Evolutionary conservation across 92 coral and sea anemone species (phyloP).

Genomic region (Desmophyllum pertusum): DNA sequence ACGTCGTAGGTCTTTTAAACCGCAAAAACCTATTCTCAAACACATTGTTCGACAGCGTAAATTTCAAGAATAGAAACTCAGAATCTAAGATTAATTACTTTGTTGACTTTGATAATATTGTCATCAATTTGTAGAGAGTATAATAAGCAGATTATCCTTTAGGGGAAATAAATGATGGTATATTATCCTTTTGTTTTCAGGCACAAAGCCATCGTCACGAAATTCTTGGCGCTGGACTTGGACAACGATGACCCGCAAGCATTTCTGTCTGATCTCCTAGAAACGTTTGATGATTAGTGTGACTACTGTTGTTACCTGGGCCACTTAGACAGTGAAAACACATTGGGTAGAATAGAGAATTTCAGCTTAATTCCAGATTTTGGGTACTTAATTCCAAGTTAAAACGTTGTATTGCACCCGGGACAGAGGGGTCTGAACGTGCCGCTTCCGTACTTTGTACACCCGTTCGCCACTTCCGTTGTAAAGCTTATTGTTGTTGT

Average conservation of each 20-base stretch:
- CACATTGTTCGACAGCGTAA: not conserved
- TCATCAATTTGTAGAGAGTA: not conserved
- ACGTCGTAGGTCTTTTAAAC: not conserved
- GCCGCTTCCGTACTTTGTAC: too few species aligned
- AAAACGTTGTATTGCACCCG: too few species aligned
- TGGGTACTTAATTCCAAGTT: too few species aligned
- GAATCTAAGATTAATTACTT: not conserved
- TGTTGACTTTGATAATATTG: conserved; percentile 10
- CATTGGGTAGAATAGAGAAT: too few species aligned
- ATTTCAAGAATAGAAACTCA: not conserved
- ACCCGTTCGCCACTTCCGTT: too few species aligned
- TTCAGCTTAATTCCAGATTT: too few species aligned
- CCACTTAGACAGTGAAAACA: too few species aligned
- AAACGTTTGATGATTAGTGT: conserved; percentile 3
- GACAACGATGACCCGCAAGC: conserved; percentile 71
- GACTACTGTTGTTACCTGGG: too few species aligned
- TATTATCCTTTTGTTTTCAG: conserved; percentile 37
- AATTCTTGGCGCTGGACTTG: conserved; percentile 78
- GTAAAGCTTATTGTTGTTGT: too few species aligned
- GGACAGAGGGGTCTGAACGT: too few species aligned
- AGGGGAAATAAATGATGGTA: too few species aligned
- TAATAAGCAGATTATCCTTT: conserved; percentile 1
- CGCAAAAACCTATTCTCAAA: not conserved
- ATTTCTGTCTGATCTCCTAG: conserved; percentile 62
- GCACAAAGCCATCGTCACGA: conserved; percentile 68